These are phyloP conservation scores for Erythrocercus mccallii DNA, from an alignment of 2,113 vertebrate species.

Conservation along the genomic window DNA sequence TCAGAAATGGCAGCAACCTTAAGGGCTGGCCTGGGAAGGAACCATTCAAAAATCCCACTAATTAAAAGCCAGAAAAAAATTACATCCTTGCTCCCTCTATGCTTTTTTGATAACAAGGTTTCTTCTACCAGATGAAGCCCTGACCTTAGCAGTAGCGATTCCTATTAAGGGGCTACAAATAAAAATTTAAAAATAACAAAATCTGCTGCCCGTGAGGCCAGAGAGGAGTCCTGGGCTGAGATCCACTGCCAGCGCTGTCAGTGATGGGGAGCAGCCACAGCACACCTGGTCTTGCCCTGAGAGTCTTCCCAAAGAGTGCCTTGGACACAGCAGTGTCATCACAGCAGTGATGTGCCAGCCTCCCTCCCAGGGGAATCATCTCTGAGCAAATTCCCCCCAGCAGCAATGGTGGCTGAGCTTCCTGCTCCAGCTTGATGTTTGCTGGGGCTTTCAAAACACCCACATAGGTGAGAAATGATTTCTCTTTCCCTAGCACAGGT, in stretches of 20 bases:
- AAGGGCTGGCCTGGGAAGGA: neutral
- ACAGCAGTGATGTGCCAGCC: neutral
- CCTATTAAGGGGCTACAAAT: neutral
- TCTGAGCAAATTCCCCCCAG: neutral
- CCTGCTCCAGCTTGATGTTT: neutral
- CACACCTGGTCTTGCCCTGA: neutral
- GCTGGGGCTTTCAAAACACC: neutral
- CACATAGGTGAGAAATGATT: conserved; percentile 29
- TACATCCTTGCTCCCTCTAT: neutral
- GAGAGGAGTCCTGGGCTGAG: neutral
- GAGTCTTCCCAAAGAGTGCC: neutral
- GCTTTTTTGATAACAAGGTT: neutral
- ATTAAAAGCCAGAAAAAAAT: conserved; percentile 11
- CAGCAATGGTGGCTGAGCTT: neutral
- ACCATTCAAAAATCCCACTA: neutral
- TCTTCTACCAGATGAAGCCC: neutral
- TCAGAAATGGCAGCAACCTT: neutral
- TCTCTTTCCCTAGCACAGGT: neutral
- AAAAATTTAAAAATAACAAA: neutral
- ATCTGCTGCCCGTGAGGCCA: neutral
- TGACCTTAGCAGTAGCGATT: neutral
- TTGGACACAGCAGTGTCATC: neutral
- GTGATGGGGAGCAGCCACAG: neutral
- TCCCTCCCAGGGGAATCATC: neutral
- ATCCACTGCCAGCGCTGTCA: neutral